Base-by-base conservation (phyloP, 2,113 vertebrate species). In the Ursus arctos region DNA sequence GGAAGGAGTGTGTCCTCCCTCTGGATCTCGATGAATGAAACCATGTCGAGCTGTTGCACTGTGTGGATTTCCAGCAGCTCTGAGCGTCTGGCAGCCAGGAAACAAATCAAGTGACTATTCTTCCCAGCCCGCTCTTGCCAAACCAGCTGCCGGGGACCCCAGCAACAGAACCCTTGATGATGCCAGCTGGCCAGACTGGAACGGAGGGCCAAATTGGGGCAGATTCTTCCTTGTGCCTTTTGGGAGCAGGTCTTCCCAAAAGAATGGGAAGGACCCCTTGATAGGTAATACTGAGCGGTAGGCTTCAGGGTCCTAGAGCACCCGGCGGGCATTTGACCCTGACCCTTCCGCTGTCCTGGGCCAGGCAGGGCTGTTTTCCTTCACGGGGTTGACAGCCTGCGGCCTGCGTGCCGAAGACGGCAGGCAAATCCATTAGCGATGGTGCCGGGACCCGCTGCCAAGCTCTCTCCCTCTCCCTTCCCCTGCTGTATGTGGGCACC, bases 81-180 rank as follows among this genome's bases (percentile, higher is more conserved):
- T 22, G 61, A 92, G 89, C 0, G 0, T 96, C 96, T 97, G 97
- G 94, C 80, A 91, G 85, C 88, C 53, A 96, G 87, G 55, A 97
- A 97, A 97, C 84, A 91, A 95, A 96, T 86, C 92, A 94, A 97
- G 43, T 85, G 71, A 97, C 69, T 98, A 36, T 91, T 94, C 93
- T 95, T 96, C 71, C 84, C 91, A 79, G 82, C n/a, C 24, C 0
- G 0, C 71, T 94, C 57, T 96, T 97, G 95, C 94, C 94, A 97
- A 96, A 84, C 71, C 59, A 57, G 81, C 91, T 95, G 88, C 80
- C 94, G 53, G 90, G 69, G 80, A 55, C 89, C 88, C 63, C 55
- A 79, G 81, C 91, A 97, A 94, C 84, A 94, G 88, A 95, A 89
- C 63, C 94, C 63, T 49, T 67, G 43, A 89, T 33, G 87, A 76